Evolutionary conservation across 2,113 vertebrate species (phyloP).

Genomic region (Megatriorchis doriae): DNA sequence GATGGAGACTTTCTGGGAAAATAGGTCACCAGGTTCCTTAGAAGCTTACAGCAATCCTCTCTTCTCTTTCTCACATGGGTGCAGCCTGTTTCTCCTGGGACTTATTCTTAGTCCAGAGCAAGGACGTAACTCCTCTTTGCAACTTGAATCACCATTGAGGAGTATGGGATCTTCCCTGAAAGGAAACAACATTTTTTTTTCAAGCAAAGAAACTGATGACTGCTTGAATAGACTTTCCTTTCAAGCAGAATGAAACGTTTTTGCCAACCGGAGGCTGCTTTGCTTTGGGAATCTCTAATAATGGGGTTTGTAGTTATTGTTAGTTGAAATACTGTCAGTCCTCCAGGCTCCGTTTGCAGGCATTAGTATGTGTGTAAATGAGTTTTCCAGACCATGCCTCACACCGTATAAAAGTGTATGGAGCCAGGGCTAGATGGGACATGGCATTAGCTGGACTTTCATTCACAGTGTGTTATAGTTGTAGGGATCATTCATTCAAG

Average conservation of each 20-base stretch:
- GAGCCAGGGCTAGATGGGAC: not conserved
- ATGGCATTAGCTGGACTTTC: not conserved
- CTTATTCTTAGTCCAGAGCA: not conserved
- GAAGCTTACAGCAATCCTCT: not conserved
- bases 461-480: not conserved
- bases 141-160: not conserved
- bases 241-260: not conserved
- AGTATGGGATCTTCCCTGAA: not conserved
- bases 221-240: not conserved
- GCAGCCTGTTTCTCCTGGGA: not conserved
- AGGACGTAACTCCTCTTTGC: not conserved
- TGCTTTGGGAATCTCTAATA: not conserved
- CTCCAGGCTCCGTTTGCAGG: not conserved
- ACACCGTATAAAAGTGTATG: not conserved
- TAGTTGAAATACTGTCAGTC: not conserved
- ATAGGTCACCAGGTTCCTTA: not conserved
- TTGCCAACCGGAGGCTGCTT: not conserved
- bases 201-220: not conserved
- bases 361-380: not conserved
- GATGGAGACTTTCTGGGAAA: not conserved
- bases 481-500: not conserved
- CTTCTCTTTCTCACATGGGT: not conserved
- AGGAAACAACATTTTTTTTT: not conserved
- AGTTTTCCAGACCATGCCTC: not conserved
- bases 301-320: not conserved